These are phyloP conservation scores for Tarsius wallacei DNA, from an alignment of 2,797 vertebrate genomes.

Conservation along the genomic window DNA sequence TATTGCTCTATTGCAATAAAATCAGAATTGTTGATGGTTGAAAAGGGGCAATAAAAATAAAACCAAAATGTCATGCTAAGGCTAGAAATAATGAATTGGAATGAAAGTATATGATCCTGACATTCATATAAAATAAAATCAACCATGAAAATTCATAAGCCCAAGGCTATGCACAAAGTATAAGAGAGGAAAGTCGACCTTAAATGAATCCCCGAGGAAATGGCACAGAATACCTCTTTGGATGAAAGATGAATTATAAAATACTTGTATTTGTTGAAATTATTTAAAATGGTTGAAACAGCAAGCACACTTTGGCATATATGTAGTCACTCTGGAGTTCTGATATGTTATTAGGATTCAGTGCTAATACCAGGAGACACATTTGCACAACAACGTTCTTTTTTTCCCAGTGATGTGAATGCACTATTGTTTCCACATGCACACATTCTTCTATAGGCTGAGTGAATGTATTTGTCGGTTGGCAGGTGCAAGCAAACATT, in stretches of 20 bases:
- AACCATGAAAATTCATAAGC: slow-evolving; percentile 72
- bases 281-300: slow-evolving; percentile 69
- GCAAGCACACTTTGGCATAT: slow-evolving; percentile 22
- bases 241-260: slow-evolving; percentile 66
- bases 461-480: slow-evolving; percentile 72
- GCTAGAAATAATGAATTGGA: slow-evolving; percentile 64
- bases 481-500: slow-evolving; percentile 53
- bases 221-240: neutral
- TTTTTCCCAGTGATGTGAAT: slow-evolving; percentile 53
- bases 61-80: slow-evolving; percentile 14
- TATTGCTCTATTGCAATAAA: slow-evolving; percentile 25
- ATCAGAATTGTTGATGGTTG: neutral
- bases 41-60: slow-evolving; percentile 56
- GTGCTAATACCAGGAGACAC: neutral
- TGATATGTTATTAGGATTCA: slow-evolving; percentile 71
- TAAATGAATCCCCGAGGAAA: slow-evolving; percentile 64
- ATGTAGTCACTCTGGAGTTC: slow-evolving; percentile 67
- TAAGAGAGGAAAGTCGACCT: slow-evolving; percentile 43
- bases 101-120: slow-evolving; percentile 58
- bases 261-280: slow-evolving; percentile 72
- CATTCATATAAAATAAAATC: slow-evolving; percentile 79
- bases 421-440: slow-evolving; percentile 51
- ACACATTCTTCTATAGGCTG: slow-evolving; percentile 15
- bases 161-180: slow-evolving; percentile 11
- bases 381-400: slow-evolving; percentile 33